phyloP scores from a whole-genome alignment of 2,113 vertebrate genomes.

The Poeciliopsis occidentalis region DNA sequence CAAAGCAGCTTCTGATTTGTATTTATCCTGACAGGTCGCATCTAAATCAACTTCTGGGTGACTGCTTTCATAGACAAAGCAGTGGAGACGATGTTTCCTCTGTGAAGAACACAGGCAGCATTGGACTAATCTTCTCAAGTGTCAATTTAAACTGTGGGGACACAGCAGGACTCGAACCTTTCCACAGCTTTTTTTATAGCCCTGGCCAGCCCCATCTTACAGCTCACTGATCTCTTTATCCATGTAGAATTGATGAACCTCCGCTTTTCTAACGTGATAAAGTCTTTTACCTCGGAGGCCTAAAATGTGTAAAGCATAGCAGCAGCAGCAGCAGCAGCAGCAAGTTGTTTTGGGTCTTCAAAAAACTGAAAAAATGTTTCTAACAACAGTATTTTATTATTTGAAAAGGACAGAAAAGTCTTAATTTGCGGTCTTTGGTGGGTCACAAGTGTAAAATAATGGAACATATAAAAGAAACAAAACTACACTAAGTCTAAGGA shows the following conservation, averaged over 20 bases:
- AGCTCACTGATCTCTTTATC: slow-evolving; percentile 14
- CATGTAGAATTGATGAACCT: background rate
- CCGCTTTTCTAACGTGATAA: slow-evolving; percentile 5
- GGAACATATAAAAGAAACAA: background rate
- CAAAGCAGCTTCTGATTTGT: slow-evolving; percentile 43
- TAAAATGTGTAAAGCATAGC: background rate
- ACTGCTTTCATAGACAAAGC: slow-evolving; percentile 26
- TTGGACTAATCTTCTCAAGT: slow-evolving; percentile 69
- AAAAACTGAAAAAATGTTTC: background rate
- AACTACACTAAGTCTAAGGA: background rate
- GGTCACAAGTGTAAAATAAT: background rate
- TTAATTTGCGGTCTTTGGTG: background rate
- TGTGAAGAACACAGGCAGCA: slow-evolving; percentile 34
- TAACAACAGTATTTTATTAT: background rate
- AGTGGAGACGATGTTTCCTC: slow-evolving; percentile 17
- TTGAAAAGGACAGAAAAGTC: background rate
- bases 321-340: background rate
- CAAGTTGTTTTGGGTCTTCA: background rate
- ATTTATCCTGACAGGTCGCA: slow-evolving; percentile 29
- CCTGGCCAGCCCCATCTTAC: slow-evolving; percentile 33
- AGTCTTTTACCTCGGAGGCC: background rate
- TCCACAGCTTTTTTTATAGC: slow-evolving; percentile 62
- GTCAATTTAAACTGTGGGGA: slow-evolving; percentile 57
- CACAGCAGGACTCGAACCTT: slow-evolving; percentile 56
- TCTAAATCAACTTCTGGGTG: slow-evolving; percentile 26